A percentile compares a stretch with the other conserved stretches of the same genome.
Conservation (phyloP, 2,113 vertebrate species). For the Rynchops niger region DNA sequence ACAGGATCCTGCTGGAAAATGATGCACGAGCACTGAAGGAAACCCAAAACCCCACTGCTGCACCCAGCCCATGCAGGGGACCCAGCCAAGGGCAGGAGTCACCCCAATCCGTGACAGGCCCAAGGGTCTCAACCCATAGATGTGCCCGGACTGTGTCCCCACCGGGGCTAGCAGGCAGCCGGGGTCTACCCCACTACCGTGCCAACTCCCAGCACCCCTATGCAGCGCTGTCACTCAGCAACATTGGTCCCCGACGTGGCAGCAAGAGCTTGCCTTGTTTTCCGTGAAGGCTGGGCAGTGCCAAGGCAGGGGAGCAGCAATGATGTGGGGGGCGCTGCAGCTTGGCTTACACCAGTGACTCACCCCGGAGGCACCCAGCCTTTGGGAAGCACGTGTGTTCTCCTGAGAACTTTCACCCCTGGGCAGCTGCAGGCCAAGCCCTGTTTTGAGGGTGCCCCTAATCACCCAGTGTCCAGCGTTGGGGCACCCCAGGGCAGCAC, state of each 20-base stretch:
- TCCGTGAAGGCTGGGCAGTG: background rate
- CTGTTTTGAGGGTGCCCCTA: background rate
- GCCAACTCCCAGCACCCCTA: background rate
- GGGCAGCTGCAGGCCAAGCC: background rate
- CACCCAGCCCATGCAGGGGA: background rate
- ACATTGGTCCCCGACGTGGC: background rate
- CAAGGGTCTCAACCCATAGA: background rate
- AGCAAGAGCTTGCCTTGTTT: background rate
- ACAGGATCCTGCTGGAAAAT: background rate
- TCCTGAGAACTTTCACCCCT: background rate
- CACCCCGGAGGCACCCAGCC: background rate
- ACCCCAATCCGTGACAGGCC: rapidly evolving
- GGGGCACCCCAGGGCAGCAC: background rate
- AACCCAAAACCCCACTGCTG: background rate
- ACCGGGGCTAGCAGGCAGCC: background rate
- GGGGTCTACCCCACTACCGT: rapidly evolving
- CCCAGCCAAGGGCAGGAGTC: background rate
- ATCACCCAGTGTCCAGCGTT: background rate
- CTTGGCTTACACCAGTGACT: background rate
- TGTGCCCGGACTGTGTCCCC: background rate
- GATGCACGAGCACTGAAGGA: background rate
- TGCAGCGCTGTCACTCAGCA: no score
- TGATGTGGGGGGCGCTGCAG: rapidly evolving
- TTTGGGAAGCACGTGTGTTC: rapidly evolving
- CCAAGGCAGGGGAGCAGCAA: background rate